These are phyloP conservation scores for Drosophila virilis DNA, from an alignment of 1,140 invertebrate genomes.

Conservation along the genomic window DNA sequence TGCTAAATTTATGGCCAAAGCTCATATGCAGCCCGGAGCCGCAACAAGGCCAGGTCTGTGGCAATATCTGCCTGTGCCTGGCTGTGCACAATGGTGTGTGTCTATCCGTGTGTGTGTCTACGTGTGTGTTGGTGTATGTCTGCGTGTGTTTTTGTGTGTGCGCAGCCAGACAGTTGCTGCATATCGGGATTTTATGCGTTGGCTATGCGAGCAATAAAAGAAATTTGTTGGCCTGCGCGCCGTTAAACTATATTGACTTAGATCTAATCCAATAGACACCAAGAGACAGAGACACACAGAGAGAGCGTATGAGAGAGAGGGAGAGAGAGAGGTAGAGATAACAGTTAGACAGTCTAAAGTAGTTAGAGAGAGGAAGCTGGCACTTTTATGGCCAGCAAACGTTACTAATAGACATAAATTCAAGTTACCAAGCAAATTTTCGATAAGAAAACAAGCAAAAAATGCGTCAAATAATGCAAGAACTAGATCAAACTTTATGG, in stretches of 20 bases:
- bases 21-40: constrained; percentile 50
- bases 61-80: background rate
- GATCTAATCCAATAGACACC: constrained; percentile 42
- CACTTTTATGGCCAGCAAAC: constrained; percentile 46
- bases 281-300: background rate
- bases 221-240: constrained; percentile 66
- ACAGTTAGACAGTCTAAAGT: background rate
- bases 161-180: constrained; percentile 47
- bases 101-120: background rate
- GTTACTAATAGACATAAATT: constrained; percentile 51
- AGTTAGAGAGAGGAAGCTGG: background rate
- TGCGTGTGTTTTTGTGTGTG: constrained; percentile 21
- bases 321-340: background rate
- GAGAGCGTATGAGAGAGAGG: constrained; percentile 2
- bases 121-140: constrained; percentile 2
- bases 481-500: constrained; percentile 14
- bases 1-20: constrained; percentile 52
- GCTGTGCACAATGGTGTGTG: constrained; percentile 1
- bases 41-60: constrained; percentile 28
- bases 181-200: constrained; percentile 56
- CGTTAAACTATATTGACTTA: constrained; percentile 52
- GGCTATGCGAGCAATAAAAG: constrained; percentile 64
- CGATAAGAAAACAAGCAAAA: constrained; percentile 22
- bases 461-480: background rate
- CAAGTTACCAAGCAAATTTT: constrained; percentile 30